Percentiles rank a stretch among this genome's conserved stretches.
phyloP scores from a whole-genome alignment of 2,888 invertebrate species.

The Imbricaverruca yamaguchii region DNA sequence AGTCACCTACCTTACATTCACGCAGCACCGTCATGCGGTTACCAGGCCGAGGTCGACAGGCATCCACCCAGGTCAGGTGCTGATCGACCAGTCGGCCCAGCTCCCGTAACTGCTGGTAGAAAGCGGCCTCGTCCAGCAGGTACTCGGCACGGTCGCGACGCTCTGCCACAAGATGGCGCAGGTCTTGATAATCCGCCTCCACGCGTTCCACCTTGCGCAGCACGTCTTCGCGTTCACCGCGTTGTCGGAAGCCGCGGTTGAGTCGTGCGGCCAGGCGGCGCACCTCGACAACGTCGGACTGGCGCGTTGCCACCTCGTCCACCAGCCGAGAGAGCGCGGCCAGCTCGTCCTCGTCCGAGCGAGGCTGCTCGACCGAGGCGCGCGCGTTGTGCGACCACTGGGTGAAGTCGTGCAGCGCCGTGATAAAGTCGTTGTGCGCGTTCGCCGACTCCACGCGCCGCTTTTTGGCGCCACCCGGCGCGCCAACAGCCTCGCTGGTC shows the following conservation, averaged over 20 bases:
- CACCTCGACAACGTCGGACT: neutral
- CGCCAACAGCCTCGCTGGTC: neutral
- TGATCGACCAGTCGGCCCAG: conserved; percentile 2
- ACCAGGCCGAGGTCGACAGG: neutral
- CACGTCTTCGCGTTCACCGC: conserved; percentile 18
- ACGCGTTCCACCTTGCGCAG: conserved; percentile 7
- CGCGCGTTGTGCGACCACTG: conserved; percentile 6
- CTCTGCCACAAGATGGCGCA: conserved; percentile 10
- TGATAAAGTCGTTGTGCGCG: conserved; percentile 19
- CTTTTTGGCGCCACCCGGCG: conserved; percentile 2
- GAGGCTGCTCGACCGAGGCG: neutral
- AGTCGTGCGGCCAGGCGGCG: conserved; percentile 12
- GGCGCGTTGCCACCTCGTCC: neutral
- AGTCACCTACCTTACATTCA: neutral
- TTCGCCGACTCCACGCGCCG: conserved; percentile 12
- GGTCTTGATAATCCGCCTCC: neutral
- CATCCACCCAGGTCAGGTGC: neutral
- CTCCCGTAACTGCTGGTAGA: conserved; percentile 11
- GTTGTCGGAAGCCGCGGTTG: conserved; percentile 11
- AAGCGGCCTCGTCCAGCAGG: conserved; percentile 8
- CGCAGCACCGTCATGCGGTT: neutral
- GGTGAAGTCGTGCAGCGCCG: conserved; percentile 19
- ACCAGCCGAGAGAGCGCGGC: neutral
- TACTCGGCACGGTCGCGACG: conserved; percentile 18
- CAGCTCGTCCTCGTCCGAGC: neutral